Evolutionary conservation across 1,140 invertebrate species (phyloP).

Genomic region (Lethrus apterus): DNA sequence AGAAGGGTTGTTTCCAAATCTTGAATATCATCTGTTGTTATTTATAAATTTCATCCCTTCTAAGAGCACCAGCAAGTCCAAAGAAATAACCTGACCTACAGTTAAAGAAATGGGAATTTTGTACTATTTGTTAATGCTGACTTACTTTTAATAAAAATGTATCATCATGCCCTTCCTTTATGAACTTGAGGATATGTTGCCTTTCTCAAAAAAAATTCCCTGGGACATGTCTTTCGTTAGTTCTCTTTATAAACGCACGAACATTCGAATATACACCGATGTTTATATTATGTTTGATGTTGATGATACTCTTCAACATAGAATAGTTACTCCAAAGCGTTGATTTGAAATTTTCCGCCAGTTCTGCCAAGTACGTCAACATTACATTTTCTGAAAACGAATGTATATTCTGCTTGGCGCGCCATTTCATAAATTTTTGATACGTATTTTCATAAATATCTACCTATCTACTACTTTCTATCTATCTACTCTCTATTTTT

Average conservation of each 20-base stretch:
- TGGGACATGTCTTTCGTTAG: constrained; percentile 1
- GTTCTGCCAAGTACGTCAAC: background rate
- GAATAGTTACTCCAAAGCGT: constrained; percentile 1
- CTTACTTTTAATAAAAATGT: constrained; percentile 11
- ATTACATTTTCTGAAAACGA: too few species aligned
- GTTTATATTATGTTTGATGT: constrained; percentile 3
- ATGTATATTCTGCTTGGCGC: too few species aligned
- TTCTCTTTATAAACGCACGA: background rate
- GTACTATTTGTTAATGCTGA: too few species aligned
- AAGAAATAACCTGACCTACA: constrained; percentile 22
- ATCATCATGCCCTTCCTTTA: background rate
- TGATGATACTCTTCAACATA: too few species aligned
- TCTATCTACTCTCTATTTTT: too few species aligned
- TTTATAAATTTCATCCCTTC: constrained; percentile 26
- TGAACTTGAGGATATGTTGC: constrained; percentile 1
- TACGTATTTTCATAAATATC: too few species aligned
- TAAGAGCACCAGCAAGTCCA: constrained; percentile 20
- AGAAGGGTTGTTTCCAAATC: constrained; percentile 16
- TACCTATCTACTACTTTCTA: too few species aligned
- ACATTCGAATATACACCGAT: constrained; percentile 2
- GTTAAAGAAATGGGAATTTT: too few species aligned
- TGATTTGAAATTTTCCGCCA: background rate
- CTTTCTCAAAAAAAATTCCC: constrained; percentile 1
- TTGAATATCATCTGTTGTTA: too few species aligned
- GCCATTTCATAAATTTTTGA: too few species aligned